Evolutionary conservation across 92 coral and sea anemone species (phyloP), one percentile per base, ranked within the genome.

Genomic region (Epizoanthus fatuus): DNA sequence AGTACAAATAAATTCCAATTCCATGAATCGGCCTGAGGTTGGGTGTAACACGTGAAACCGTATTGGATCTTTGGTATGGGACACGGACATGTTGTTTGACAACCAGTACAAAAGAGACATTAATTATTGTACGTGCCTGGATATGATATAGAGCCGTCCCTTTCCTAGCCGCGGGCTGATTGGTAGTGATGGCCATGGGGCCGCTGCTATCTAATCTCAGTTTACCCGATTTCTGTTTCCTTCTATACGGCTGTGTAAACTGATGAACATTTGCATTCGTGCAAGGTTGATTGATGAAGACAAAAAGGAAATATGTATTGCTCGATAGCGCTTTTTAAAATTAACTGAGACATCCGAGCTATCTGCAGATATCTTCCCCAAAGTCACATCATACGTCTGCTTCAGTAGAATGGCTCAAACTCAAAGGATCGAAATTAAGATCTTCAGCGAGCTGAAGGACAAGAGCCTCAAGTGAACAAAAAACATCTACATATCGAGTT

Each of bases 121-220:
- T 49, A 49, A 10, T 14, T 32, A 55, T 22, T 5, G 82, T 77
- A 77, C 82, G 82, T 77, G 82, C 82, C 82, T 37, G 16, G 19
- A 77, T 40, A 5, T 35, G 19, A 77, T 40, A 5, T 35, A 69
- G 45, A 37, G 66, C 7, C 14, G 82, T 60, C 56, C 14, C 10
- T 17, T 76, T 37, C 54, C 51, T 22, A 40, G 82, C 82, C 82
- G 12, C 29, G 53, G 70, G 82, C 55, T 20, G 3, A 47, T 10
- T n/a, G 7, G n/a, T 10, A 14, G 53, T 12, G 9, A 44, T 44
- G 49, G 10, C 10, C 49, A 44, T 4, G 49, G 49, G 53, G 14
- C 13, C 10, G 53, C 53, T 38, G 70, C 47, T n/a, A 77, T 58
- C 49, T 12, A 42, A 77, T 64, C 29, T 76, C 2, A 39, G 38